A percentile compares a stretch with the other conserved stretches of the same genome.
Conservation (phyloP, 2,888 invertebrate species). For the Agonopterix subpropinquella region DNA sequence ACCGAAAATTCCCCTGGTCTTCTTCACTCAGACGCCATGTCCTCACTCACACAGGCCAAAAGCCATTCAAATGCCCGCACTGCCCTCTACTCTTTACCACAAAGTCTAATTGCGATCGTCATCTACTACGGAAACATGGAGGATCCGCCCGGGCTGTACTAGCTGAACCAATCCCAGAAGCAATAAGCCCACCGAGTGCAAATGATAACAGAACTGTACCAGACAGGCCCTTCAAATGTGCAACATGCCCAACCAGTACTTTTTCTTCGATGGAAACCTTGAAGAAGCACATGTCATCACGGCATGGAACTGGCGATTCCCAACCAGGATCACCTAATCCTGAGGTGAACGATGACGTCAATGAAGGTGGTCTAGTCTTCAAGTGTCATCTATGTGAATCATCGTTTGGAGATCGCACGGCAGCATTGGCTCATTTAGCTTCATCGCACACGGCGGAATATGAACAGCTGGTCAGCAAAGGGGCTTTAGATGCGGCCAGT, state of each 20-base stretch:
- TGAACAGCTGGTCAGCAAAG: conserved; percentile 87
- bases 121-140: conserved; percentile 89
- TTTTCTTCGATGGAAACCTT: conserved; percentile 87
- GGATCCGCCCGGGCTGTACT: conserved; percentile 63
- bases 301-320: conserved; percentile 76
- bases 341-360: conserved; percentile 40
- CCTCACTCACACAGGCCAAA: conserved; percentile 96
- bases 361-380: conserved; percentile 83
- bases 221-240: conserved; percentile 87
- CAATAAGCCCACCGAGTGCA: conserved; percentile 43
- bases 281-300: conserved; percentile 84
- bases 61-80: conserved; percentile 96
- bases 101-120: conserved; percentile 97
- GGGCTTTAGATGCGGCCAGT: conserved; percentile 77
- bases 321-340: conserved; percentile 55
- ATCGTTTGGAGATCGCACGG: conserved; percentile 86
- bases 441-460: conserved; percentile 85
- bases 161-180: conserved; percentile 53
- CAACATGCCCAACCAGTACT: conserved; percentile 87
- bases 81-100: conserved; percentile 96
- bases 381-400: conserved; percentile 96
- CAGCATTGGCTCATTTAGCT: conserved; percentile 88
- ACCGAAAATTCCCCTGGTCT: conserved; percentile 97
- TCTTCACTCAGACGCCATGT: conserved; percentile 96
- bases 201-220: conserved; percentile 79